phyloP scores from a whole-genome alignment of 2,888 invertebrate species.

The Leptopterna dolabrata region DNA sequence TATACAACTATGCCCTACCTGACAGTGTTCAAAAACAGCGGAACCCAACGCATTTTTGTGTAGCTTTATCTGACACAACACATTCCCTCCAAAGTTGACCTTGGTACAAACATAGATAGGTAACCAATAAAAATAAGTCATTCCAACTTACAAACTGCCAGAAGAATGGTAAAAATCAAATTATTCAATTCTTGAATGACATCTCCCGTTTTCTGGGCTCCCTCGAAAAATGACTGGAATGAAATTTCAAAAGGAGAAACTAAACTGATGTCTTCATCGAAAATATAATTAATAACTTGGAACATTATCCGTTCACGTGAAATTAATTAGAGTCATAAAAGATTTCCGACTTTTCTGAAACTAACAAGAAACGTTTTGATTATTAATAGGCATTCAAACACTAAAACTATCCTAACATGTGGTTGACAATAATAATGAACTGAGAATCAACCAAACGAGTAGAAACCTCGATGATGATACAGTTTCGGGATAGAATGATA shows the following conservation, averaged over 20 bases:
- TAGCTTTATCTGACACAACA: too few relatives aligned
- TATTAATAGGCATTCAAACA: not conserved
- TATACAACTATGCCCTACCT: too few relatives aligned
- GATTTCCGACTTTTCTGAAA: not conserved
- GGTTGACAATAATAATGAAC: not conserved
- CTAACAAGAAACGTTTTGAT: not conserved
- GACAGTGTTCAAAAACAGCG: too few relatives aligned
- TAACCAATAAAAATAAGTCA: not conserved
- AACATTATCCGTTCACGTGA: too few relatives aligned
- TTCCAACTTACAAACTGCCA: not conserved
- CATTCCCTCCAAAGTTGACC: too few relatives aligned
- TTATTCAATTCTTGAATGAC: not conserved
- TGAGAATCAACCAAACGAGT: too few relatives aligned
- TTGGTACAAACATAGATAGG: too few relatives aligned
- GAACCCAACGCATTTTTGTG: too few relatives aligned
- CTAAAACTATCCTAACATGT: not conserved
- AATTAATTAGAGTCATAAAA: too few relatives aligned
- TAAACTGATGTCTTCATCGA: not conserved
- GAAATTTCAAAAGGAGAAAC: not conserved
- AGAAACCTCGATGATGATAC: too few relatives aligned
- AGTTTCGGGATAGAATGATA: too few relatives aligned
- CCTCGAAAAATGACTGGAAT: not conserved
- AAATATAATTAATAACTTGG: not conserved
- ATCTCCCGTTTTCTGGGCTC: not conserved
- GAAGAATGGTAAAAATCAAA: not conserved